Evolutionary conservation across 2,113 vertebrate species (phyloP).

Genomic region (Melanostigma gelatinosum): DNA sequence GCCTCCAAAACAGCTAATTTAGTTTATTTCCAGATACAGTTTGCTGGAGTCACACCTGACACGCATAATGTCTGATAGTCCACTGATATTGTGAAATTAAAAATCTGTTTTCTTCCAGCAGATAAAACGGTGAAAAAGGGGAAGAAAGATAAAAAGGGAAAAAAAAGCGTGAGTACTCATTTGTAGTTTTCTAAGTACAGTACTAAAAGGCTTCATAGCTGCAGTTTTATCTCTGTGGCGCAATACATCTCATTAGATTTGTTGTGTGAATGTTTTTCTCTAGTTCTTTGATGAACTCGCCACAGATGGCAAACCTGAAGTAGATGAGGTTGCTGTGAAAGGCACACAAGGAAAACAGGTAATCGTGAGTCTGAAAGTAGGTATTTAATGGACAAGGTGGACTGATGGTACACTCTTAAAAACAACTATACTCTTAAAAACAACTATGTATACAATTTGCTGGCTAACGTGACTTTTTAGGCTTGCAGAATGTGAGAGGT

Average conservation of each 20-base stretch:
- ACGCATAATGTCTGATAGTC: neutral
- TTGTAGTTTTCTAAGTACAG: neutral
- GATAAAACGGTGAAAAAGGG: conserved; percentile 90
- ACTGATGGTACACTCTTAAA: too few species aligned
- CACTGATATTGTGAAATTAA: neutral
- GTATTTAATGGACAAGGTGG: neutral
- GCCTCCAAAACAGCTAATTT: neutral
- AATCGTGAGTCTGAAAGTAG: neutral
- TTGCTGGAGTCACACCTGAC: neutral
- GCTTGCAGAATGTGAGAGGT: neutral
- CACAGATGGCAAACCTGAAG: conserved; percentile 84
- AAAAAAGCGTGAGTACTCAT: conserved; percentile 88
- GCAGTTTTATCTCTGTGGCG: neutral
- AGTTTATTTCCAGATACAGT: neutral
- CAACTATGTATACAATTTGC: neutral
- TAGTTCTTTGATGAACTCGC: conserved; percentile 93
- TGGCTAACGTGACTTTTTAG: neutral
- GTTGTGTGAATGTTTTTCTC: conserved; percentile 12
- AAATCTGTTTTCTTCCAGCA: conserved; percentile 30
- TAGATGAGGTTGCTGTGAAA: conserved; percentile 75
- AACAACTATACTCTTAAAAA: neutral
- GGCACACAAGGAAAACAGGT: conserved; percentile 86
- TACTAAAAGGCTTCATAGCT: neutral
- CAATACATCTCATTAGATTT: neutral
- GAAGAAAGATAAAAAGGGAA: conserved; percentile 90